Evolutionary conservation across 2,797 vertebrate species (phyloP).

Genomic region (Microctenopoma lineatum): DNA sequence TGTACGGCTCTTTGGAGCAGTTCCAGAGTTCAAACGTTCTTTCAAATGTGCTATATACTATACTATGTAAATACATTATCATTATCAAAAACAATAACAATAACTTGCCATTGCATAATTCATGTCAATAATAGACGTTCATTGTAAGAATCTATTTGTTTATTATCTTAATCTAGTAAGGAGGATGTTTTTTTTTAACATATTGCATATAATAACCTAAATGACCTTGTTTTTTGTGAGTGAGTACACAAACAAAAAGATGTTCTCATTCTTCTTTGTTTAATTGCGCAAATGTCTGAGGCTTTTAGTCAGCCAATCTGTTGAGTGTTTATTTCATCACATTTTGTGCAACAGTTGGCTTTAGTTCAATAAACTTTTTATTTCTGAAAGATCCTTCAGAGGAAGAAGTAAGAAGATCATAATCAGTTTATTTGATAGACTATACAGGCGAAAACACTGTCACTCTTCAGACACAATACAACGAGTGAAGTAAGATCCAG

Average conservation of each 20-base stretch:
- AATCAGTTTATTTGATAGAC: neutral
- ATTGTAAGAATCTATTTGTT: no score
- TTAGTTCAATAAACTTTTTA: constrained; percentile 20
- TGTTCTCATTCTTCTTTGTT: constrained; percentile 32
- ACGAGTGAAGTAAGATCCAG: neutral
- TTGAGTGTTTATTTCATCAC: constrained; percentile 51
- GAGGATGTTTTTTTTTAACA: no score
- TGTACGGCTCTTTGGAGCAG: no score
- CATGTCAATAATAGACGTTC: no score
- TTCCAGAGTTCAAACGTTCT: no score
- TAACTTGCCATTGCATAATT: no score
- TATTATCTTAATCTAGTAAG: no score
- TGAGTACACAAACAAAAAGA: neutral
- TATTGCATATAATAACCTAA: no score
- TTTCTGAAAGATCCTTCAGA: constrained; percentile 1
- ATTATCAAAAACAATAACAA: no score
- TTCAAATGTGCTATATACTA: no score
- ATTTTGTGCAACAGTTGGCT: constrained; percentile 20
- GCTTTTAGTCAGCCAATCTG: constrained; percentile 26
- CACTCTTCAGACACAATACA: neutral
- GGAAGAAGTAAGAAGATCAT: constrained; percentile 1
- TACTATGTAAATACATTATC: no score
- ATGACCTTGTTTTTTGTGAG: neutral
- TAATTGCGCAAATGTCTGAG: neutral
- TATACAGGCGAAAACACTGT: neutral